These are phyloP conservation scores for Manis pentadactyla DNA, from an alignment of 2,797 vertebrate genomes.

Conservation along the genomic window DNA sequence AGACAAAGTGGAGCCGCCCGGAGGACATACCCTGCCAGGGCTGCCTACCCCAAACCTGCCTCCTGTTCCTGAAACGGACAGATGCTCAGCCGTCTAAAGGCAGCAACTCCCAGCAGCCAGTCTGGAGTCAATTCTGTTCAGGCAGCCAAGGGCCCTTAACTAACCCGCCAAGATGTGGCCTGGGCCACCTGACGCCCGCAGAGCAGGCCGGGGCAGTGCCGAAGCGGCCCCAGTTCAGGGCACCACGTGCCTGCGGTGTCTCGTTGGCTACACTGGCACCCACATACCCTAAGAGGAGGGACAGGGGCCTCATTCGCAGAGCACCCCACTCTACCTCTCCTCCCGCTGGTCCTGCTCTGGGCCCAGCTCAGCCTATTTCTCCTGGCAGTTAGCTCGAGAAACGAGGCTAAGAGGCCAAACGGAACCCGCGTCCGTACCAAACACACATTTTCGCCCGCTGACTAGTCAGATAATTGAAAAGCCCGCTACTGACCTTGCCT, in stretches of 20 bases:
- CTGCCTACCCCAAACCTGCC: background rate
- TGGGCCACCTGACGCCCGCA: background rate
- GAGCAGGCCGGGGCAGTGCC: fast-evolving
- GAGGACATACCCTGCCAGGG: fast-evolving
- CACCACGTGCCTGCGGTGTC: fast-evolving
- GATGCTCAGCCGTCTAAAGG: too few species aligned
- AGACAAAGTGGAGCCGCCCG: background rate
- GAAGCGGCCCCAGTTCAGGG: background rate
- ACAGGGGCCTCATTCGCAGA: background rate
- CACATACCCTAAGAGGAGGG: background rate
- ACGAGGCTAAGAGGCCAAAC: background rate
- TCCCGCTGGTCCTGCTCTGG: fast-evolving
- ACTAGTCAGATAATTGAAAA: conserved; percentile 72
- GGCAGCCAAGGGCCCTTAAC: background rate
- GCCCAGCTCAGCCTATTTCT: background rate
- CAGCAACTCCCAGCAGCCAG: background rate
- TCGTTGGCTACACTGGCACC: fast-evolving
- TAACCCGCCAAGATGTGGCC: background rate
- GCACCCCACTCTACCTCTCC: fast-evolving
- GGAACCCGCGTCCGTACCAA: background rate
- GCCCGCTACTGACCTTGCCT: conserved; percentile 5
- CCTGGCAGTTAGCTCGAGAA: background rate
- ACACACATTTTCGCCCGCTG: conserved; percentile 24
- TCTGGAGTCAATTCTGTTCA: background rate
- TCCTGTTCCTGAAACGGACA: fast-evolving